Base-by-base conservation (phyloP, 2,797 vertebrate species). In the Sitta carolinensis region DNA sequence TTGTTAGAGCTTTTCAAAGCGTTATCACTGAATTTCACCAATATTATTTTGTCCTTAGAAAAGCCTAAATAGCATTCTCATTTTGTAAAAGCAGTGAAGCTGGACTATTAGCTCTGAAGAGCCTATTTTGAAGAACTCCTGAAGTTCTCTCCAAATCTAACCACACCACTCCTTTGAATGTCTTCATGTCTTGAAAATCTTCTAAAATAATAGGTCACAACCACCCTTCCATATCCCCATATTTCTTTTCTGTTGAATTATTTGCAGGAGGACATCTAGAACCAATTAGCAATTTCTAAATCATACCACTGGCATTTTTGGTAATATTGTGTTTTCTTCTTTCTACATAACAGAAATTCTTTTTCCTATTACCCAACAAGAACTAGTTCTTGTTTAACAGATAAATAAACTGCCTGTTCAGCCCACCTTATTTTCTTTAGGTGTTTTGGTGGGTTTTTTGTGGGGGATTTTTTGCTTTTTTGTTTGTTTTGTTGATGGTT, bases 401-500 rank as follows among this genome's bases (percentile, higher is more conserved):
- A 23, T 16, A 58, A 70, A 21, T 8, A 81, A 23, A 17, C 26
- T 90, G 16, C 10, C 54, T 68, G 42, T 40, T 47, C 5, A 83
- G 26, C 7, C 5, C 43, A 13, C 43, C 15, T 70, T 36, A 27
- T 38, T 77, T 78, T 22, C 2, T 27, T 72, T 16, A 18, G 16
- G 1, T 0, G 30, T 22, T 50, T 32, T 50, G 10, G 21, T 23
- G 9, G 2, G 16, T 2, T 25, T 40, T 27, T 32, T 3, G 5
- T 5, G 7, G 7, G 3, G 8, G 0, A 8, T 42, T 66, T 7
- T 48, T 22, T 32, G 17, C 10, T 13, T 29, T 19, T 55, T 34
- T 45, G 10, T 32, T 47, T 47, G 23, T 7, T 54, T 61, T 45
- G 15, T 18, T 25, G 8, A 19, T 4, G 1, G 26, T 27, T 66